A percentile compares a stretch with the other conserved stretches of the same genome.
Conservation (phyloP, 2,888 invertebrate species). For the Nowickia ferox region DNA sequence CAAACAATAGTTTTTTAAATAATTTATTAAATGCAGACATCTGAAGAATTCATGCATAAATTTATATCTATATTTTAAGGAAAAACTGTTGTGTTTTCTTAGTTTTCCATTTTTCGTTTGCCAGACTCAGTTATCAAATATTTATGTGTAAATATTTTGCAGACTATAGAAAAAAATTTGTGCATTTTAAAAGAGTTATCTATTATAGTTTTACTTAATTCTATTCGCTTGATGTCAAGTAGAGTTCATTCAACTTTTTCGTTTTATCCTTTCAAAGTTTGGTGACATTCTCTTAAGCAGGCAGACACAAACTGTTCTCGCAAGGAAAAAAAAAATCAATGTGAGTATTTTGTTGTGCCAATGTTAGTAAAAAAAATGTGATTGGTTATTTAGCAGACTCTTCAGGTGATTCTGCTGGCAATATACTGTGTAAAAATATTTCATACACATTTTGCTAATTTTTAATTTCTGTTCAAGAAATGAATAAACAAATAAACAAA, state of each 20-base stretch:
- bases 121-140: conserved; percentile 30
- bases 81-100: not conserved
- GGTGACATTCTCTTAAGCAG: not conserved
- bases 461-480: too few relatives aligned
- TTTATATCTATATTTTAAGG: not conserved
- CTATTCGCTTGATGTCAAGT: not conserved
- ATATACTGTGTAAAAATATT: not conserved
- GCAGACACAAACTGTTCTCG: not conserved
- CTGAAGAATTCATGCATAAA: conserved; percentile 6
- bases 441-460: too few relatives aligned
- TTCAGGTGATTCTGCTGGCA: not conserved
- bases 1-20: conserved; percentile 10
- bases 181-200: conserved; percentile 31
- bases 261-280: not conserved
- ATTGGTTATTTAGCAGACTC: not conserved
- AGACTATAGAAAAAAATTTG: conserved; percentile 5
- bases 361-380: not conserved
- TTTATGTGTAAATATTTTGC: conserved; percentile 51
- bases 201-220: not conserved
- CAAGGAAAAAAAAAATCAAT: not conserved
- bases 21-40: conserved; percentile 47
- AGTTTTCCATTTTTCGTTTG: not conserved
- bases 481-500: too few relatives aligned
- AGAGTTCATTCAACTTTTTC: conserved; percentile 40
- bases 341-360: not conserved